These are phyloP conservation scores for Acromyrmex charruanus DNA, from an alignment of 1,140 invertebrate species.

Conservation along the genomic window DNA sequence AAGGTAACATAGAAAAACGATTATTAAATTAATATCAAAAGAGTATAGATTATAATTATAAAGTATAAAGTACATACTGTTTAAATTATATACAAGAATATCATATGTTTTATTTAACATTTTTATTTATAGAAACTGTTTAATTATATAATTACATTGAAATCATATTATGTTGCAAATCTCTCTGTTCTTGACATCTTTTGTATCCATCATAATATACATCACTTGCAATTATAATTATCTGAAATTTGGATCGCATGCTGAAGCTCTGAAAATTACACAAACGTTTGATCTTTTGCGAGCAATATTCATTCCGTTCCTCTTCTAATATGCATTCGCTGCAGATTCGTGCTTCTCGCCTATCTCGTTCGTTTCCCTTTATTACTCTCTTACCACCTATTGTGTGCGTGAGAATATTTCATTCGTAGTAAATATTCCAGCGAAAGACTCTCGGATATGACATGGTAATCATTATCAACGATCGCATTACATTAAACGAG, in stretches of 20 bases:
- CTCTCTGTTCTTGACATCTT: not conserved
- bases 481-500: constrained; percentile 11
- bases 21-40: not conserved
- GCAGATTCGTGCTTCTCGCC: too few species aligned
- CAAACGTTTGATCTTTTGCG: constrained; percentile 11
- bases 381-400: constrained; percentile 18
- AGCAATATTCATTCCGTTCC: constrained; percentile 2
- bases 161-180: not conserved
- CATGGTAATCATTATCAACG: constrained; percentile 31
- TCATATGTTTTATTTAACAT: not conserved
- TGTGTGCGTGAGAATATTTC: constrained; percentile 1
- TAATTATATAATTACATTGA: not conserved
- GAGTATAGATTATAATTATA: not conserved
- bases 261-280: not conserved
- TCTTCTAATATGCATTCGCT: not conserved
- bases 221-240: constrained; percentile 7
- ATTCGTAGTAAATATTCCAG: not conserved
- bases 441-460: not conserved
- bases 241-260: constrained; percentile 24
- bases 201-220: not conserved
- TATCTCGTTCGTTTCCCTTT: not conserved
- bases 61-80: not conserved
- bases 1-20: not conserved
- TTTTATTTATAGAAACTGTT: not conserved
- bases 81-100: not conserved